phyloP scores from a whole-genome alignment of 2,888 invertebrate species.

The Phaonia tiefii region DNA sequence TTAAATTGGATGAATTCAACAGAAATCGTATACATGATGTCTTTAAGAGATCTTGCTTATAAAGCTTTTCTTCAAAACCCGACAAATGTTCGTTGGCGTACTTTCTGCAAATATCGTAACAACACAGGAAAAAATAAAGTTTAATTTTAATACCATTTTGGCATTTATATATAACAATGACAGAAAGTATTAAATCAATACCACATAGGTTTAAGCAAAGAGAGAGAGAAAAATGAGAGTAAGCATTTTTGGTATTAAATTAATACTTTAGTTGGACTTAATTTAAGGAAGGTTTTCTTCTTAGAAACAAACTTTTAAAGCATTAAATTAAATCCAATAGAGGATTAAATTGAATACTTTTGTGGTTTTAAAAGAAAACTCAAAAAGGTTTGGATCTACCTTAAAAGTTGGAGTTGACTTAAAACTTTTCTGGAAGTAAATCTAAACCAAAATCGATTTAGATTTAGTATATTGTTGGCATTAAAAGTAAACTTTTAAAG shows the following conservation, averaged over 20 bases:
- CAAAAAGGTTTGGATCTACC: background rate
- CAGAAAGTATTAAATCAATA: background rate
- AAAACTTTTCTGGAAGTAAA: background rate
- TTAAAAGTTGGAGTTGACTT: background rate
- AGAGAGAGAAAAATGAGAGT: background rate
- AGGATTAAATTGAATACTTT: background rate
- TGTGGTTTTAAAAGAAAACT: background rate
- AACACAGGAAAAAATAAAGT: background rate
- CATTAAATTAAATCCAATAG: background rate
- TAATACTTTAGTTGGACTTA: background rate
- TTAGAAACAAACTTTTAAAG: background rate
- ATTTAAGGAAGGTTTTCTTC: background rate
- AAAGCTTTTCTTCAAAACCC: too few relatives aligned
- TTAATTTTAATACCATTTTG: background rate
- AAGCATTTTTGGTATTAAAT: background rate
- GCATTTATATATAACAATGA: background rate
- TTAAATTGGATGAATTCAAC: too few relatives aligned
- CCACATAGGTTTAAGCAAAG: background rate
- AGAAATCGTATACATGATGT: too few relatives aligned
- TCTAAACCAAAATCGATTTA: background rate
- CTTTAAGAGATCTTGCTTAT: too few relatives aligned
- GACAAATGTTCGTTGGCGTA: too few relatives aligned
- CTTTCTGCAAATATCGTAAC: too few relatives aligned
- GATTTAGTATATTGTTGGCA: background rate
- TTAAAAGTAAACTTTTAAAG: background rate